Conservation (phyloP, 2,797 vertebrate genomes). For the Tenualosa ilisha region DNA sequence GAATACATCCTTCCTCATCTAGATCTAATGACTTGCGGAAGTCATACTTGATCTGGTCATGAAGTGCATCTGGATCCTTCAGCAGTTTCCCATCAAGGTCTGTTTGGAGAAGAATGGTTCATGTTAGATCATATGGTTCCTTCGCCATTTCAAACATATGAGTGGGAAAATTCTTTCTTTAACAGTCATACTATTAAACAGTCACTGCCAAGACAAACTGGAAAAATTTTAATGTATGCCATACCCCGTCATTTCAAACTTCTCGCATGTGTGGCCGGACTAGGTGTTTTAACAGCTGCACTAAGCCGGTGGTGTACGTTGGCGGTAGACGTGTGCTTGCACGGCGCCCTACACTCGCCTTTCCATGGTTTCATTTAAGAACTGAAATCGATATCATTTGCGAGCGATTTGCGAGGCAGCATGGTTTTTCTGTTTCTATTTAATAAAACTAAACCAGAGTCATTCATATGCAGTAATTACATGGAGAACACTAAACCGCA, state of each 20-base stretch:
- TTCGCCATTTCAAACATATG: background rate
- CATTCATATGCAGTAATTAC: too few relatives aligned
- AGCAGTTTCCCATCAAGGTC: constrained; percentile 34
- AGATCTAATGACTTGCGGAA: constrained; percentile 72
- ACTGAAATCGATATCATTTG: constrained; percentile 17
- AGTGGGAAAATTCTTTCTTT: background rate
- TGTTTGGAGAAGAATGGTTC: constrained; percentile 9
- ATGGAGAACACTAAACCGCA: too few relatives aligned
- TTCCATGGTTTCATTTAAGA: background rate
- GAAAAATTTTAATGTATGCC: background rate
- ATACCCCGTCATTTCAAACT: background rate
- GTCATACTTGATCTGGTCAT: constrained; percentile 74
- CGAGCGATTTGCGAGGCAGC: background rate
- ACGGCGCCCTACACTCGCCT: constrained; percentile 1
- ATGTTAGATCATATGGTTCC: background rate
- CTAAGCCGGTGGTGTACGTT: background rate
- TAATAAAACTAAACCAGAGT: too few relatives aligned
- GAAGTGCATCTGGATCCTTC: background rate
- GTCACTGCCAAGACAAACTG: constrained; percentile 6
- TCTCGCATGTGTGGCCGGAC: background rate
- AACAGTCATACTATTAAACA: background rate
- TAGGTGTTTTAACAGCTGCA: constrained; percentile 15
- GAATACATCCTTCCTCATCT: constrained; percentile 81
- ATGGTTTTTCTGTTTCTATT: too few relatives aligned
- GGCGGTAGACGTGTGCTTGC: constrained; percentile 8